Percentiles rank a stretch among this genome's conserved stretches.
phyloP scores from a whole-genome alignment of 1,140 invertebrate genomes.

The Aphaenogaster rudis region DNA sequence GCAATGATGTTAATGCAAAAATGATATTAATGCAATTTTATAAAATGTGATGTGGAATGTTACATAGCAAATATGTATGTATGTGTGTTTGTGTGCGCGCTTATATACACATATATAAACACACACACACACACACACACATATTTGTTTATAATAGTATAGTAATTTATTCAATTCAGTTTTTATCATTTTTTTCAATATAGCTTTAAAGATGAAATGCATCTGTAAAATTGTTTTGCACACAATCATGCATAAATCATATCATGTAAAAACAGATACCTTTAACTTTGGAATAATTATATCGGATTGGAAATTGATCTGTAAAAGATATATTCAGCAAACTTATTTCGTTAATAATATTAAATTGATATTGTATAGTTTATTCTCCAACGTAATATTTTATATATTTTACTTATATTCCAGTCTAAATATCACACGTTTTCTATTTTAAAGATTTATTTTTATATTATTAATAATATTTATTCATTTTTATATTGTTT shows the following conservation, averaged over 20 bases:
- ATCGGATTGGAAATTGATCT: constrained; percentile 82
- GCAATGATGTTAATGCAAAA: constrained; percentile 15
- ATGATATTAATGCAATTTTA: constrained; percentile 11
- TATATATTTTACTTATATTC: neutral
- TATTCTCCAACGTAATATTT: neutral
- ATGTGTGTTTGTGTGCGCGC: neutral
- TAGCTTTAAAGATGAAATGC: neutral
- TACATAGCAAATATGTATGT: neutral
- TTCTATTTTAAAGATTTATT: neutral
- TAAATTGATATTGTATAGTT: neutral
- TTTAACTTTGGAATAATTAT: constrained; percentile 86
- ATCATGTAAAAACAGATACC: constrained; percentile 80
- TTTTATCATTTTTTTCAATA: neutral
- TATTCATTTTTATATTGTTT: neutral
- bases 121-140: neutral
- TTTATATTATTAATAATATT: neutral
- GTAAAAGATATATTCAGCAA: constrained; percentile 77
- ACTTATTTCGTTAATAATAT: constrained; percentile 35
- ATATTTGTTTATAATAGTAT: neutral
- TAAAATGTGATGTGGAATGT: neutral
- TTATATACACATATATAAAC: too few relatives aligned
- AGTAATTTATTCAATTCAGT: constrained; percentile 10
- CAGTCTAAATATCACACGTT: neutral
- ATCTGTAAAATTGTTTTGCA: constrained; percentile 45
- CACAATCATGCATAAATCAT: constrained; percentile 78